These are phyloP conservation scores for Melozone crissalis DNA, from an alignment of 2,113 vertebrate species.

Conservation along the genomic window DNA sequence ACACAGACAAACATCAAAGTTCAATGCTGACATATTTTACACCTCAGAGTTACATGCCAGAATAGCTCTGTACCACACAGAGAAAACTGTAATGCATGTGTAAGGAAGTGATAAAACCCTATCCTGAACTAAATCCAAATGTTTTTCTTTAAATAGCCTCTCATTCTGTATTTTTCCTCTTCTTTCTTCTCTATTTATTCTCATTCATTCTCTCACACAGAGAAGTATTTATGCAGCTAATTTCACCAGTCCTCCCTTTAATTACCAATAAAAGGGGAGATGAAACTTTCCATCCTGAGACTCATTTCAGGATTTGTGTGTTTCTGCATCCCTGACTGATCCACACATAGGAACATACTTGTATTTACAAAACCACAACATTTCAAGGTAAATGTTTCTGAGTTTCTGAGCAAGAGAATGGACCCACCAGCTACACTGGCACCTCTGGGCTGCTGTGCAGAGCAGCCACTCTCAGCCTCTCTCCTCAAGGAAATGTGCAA, in stretches of 20 bases:
- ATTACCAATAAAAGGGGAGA: constrained; percentile 39
- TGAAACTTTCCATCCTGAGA: constrained; percentile 45
- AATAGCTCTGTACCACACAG: constrained; percentile 17
- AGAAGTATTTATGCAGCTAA: constrained; percentile 19
- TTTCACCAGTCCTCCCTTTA: background rate
- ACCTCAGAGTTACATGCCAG: constrained; percentile 29
- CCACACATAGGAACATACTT: background rate
- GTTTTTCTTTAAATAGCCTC: constrained; percentile 60
- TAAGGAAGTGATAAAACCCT: constrained; percentile 57
- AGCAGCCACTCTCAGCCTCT: background rate
- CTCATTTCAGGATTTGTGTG: background rate
- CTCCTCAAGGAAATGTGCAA: background rate
- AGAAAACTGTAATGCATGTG: background rate
- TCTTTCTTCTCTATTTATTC: constrained; percentile 50
- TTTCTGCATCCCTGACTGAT: background rate
- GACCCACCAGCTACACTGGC: background rate
- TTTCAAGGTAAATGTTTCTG: background rate
- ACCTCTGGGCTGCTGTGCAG: background rate
- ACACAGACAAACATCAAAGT: constrained; percentile 58
- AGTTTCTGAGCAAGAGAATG: background rate
- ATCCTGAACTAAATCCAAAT: constrained; percentile 55
- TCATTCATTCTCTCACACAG: constrained; percentile 58
- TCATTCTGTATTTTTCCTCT: constrained; percentile 31
- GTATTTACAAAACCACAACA: background rate
- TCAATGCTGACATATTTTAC: constrained; percentile 57